A percentile compares a stretch with the other conserved stretches of the same genome.
Evolutionary conservation across 1,140 invertebrate genomes (phyloP).

Genomic region (Ceratina calcarata): DNA sequence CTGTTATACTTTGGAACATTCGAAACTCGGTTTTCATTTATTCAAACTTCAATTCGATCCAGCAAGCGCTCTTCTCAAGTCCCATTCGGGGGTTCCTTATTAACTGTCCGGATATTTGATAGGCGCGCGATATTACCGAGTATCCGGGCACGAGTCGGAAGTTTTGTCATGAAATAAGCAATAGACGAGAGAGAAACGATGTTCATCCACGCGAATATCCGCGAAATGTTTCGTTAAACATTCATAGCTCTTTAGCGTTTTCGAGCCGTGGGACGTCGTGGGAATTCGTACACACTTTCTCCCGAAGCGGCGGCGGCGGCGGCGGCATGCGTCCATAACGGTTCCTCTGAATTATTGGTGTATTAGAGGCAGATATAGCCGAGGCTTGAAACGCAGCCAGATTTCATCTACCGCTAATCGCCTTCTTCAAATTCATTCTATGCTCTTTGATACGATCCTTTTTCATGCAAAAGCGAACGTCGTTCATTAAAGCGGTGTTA

Average conservation of each 20-base stretch:
- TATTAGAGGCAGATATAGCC: neutral
- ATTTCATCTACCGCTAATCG: neutral
- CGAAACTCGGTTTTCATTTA: too few species aligned
- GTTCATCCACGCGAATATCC: constrained; percentile 21
- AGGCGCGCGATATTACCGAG: constrained; percentile 32
- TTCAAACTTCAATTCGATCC: too few species aligned
- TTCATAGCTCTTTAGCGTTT: constrained; percentile 58
- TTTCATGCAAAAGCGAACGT: neutral
- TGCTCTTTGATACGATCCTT: too few species aligned
- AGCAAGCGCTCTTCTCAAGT: too few species aligned
- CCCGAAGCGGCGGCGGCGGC: neutral
- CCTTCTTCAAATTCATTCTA: neutral
- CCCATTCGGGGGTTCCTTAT: too few species aligned
- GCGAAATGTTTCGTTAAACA: constrained; percentile 50
- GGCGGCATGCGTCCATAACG: neutral
- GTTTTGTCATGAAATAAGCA: constrained; percentile 49
- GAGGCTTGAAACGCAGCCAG: neutral
- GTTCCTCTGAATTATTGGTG: constrained; percentile 11
- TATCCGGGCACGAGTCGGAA: constrained; percentile 14
- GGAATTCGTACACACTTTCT: neutral
- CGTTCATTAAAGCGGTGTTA: neutral
- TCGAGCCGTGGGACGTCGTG: neutral
- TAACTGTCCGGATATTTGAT: constrained; percentile 13
- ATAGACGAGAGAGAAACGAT: constrained; percentile 14
- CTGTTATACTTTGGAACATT: too few species aligned